Conservation (phyloP, 2,797 vertebrate species). For the Chelidonichthys spinosus region DNA sequence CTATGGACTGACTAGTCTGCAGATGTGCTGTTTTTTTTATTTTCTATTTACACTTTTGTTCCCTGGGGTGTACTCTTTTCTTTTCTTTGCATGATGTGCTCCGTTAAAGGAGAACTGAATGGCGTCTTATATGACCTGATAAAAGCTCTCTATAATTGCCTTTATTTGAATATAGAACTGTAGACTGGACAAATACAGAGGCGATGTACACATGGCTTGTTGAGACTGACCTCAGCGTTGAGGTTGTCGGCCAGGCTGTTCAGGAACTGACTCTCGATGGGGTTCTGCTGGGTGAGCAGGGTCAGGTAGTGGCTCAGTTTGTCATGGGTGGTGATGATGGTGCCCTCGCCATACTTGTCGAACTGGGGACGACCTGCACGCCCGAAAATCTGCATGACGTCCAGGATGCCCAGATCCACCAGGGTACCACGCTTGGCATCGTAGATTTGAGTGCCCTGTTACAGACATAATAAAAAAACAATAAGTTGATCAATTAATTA, state of each 20-base stretch:
- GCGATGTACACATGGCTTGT: neutral
- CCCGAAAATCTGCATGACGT: constrained; percentile 99
- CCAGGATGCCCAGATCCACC: constrained; percentile 98
- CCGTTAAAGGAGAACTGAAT: neutral
- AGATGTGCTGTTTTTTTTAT: neutral
- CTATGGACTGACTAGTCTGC: neutral
- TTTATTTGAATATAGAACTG: neutral
- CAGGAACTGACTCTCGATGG: constrained; percentile 98
- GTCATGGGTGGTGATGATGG: constrained; percentile 97
- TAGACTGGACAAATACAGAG: too few relatives aligned
- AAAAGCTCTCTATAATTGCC: neutral
- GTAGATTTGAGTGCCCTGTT: constrained; percentile 98
- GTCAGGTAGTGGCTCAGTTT: constrained; percentile 98
- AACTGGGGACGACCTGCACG: constrained; percentile 97
- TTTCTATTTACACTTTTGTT: neutral
- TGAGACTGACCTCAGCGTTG: constrained; percentile 91
- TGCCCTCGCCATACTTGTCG: constrained; percentile 95
- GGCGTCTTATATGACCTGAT: neutral
- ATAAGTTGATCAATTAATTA: too few relatives aligned
- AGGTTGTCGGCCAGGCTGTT: constrained; percentile 96
- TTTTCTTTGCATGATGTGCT: neutral
- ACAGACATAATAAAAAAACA: constrained; percentile 28
- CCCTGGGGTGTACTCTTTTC: neutral
- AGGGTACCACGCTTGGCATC: constrained; percentile 95
- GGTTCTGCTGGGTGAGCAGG: constrained; percentile 97